Percentiles rank a stretch among this genome's conserved stretches.
These are phyloP conservation scores for Baronia brevicornis DNA, from an alignment of 2,888 invertebrate genomes.

Conservation along the genomic window DNA sequence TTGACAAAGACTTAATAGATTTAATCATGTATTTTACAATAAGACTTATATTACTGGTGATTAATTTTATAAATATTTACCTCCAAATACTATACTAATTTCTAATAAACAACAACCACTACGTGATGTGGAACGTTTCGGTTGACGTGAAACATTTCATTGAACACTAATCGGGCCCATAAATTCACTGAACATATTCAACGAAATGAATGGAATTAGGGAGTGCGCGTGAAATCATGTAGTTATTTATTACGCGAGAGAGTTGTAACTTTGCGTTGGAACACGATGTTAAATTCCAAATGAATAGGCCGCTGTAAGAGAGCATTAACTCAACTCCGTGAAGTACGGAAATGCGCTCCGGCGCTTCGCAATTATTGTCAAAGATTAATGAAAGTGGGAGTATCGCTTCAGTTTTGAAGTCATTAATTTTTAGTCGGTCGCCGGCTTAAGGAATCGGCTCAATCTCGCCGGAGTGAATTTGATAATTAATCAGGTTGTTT, in stretches of 20 bases:
- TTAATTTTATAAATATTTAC: too few species aligned
- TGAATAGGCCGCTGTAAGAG: conserved; percentile 52
- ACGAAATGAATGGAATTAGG: conserved; percentile 39
- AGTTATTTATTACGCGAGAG: conserved; percentile 44
- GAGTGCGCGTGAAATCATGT: conserved; percentile 40
- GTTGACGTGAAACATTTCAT: conserved; percentile 13
- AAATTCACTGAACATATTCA: conserved; percentile 42
- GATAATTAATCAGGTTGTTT: conserved; percentile 11
- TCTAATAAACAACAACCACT: too few species aligned
- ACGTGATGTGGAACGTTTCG: conserved; percentile 27
- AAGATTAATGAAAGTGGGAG: conserved; percentile 32
- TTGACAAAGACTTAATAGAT: too few species aligned
- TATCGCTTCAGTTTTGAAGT: conserved; percentile 7
- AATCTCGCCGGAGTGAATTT: conserved; percentile 11
- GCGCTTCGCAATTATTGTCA: conserved; percentile 51
- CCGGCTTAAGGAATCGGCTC: conserved; percentile 16
- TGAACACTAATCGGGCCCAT: conserved; percentile 18
- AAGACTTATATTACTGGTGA: too few species aligned
- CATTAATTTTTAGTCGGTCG: conserved; percentile 15
- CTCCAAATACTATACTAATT: neutral
- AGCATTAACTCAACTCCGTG: conserved; percentile 51
- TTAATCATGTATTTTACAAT: too few species aligned
- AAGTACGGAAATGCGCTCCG: conserved; percentile 49
- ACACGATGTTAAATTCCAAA: conserved; percentile 56
- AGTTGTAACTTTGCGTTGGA: conserved; percentile 38